A percentile compares a stretch with the other conserved stretches of the same genome.
Conservation (phyloP, 2,797 vertebrate genomes). For the Phaenicophaeus curvirostris region DNA sequence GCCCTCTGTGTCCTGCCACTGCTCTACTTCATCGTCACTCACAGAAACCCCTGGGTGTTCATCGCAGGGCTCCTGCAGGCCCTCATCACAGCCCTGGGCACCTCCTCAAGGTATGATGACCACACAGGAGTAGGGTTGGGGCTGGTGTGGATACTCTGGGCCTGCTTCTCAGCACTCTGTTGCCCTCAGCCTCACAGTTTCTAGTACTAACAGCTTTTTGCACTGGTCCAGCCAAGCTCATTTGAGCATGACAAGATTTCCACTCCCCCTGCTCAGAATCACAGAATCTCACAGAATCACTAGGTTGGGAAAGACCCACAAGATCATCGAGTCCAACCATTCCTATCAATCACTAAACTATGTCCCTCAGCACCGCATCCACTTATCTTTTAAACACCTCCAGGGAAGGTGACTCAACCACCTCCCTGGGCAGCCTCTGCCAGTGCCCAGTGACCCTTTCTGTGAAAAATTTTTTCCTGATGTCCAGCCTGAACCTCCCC, state of each 20-base stretch:
- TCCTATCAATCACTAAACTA: no score
- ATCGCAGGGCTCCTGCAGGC: conserved; percentile 93
- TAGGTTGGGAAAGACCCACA: no score
- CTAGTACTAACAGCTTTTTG: not conserved
- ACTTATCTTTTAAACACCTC: no score
- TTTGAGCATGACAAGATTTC: not conserved
- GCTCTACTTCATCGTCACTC: conserved; percentile 91
- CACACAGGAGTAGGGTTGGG: not conserved
- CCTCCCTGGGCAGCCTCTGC: no score
- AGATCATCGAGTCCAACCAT: no score
- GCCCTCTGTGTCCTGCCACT: conserved; percentile 89
- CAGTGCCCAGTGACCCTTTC: no score
- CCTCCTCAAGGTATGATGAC: conserved; percentile 88
- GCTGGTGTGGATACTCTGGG: not conserved
- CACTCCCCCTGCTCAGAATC: not conserved
- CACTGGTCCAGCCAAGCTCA: not conserved
- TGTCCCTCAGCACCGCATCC: no score
- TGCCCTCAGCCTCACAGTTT: not conserved
- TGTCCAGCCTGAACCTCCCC: no score
- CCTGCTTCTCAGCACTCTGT: not conserved
- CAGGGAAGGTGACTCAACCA: no score
- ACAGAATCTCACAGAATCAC: no score
- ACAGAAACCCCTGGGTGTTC: conserved; percentile 90
- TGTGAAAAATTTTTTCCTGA: no score
- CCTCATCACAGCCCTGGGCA: conserved; percentile 93